Base-by-base conservation (phyloP, 2,113 vertebrate species). In the Tor tambroides region DNA sequence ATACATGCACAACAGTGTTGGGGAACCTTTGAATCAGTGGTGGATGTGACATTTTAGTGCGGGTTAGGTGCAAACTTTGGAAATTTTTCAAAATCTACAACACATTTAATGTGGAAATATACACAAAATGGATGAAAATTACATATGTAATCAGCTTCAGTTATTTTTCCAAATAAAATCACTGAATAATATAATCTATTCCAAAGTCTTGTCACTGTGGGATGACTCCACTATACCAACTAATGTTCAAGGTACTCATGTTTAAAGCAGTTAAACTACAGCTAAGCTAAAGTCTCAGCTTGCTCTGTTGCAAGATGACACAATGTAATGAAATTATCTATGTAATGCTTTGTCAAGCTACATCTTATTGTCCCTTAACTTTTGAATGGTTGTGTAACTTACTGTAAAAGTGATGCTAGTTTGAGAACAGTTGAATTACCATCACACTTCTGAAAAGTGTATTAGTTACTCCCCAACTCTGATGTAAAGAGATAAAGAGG, bases 1-100 rank as follows among this genome's bases (percentile, higher is more conserved):
- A 85, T 21, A 65, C 10, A 77, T 63, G 28, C 54, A 5, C 8
- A 78, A 38, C 38, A 28, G 61, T 23, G 49, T 41, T 61, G 63
- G 81, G 41, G 81, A 54, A 82, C 23, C 61, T 82, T 21, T 82
- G 15, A 46, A 78, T 54, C 76, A 78, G 26, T 54, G 41, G 23
- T 12, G 5, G 19, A 74, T 3, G 6, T 61, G 59, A n/a, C 59
- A n/a, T n/a, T 74, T 74, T 74, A 17, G 35, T 12, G 19, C 1
- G 3, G 7, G 14, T 74, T 74, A 5, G 35, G 35, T 41, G 23
- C 11, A 43, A n/a, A 1, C 38, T n/a, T 2, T 5, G 2, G 15
- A 77, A 35, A 11, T 11, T 78, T 1, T 2, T 11, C 15, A 8
- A 35, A 72, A 38, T 43, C 11, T 12, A 41, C 1, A 23, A 14